These are phyloP conservation scores for Tyria jacobaeae DNA, from an alignment of 2,888 invertebrate species.

Conservation along the genomic window DNA sequence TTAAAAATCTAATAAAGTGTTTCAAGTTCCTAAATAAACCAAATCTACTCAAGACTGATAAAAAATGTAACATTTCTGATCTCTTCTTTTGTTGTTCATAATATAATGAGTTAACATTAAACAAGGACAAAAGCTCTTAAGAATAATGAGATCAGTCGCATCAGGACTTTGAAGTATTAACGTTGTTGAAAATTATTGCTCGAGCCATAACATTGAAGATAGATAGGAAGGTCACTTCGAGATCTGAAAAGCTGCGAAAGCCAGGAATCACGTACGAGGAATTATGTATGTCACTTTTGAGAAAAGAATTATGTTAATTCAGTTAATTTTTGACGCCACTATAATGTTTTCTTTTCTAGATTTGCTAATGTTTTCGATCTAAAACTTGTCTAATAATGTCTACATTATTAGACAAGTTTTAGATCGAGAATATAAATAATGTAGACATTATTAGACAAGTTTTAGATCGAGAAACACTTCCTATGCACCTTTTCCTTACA, in stretches of 20 bases:
- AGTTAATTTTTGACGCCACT: no score
- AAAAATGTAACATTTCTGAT: slow-evolving; percentile 11
- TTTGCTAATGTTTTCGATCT: no score
- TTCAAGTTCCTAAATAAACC: neutral
- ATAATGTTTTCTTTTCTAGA: no score
- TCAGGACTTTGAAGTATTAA: slow-evolving; percentile 39
- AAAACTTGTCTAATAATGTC: no score
- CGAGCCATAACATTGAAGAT: slow-evolving; percentile 6
- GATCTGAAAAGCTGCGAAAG: neutral
- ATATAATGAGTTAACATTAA: slow-evolving; percentile 41
- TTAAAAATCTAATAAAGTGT: neutral
- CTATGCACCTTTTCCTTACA: no score
- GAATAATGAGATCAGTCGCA: slow-evolving; percentile 38
- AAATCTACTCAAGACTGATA: slow-evolving; percentile 1
- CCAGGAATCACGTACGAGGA: neutral
- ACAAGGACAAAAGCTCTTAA: slow-evolving; percentile 37
- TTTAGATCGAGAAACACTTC: no score
- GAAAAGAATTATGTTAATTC: neutral
- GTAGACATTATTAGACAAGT: no score
- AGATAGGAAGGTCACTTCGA: slow-evolving; percentile 3
- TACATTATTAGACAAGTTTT: no score
- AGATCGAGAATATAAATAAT: no score
- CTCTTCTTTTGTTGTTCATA: slow-evolving; percentile 22
- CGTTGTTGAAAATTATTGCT: slow-evolving; percentile 24
- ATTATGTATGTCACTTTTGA: neutral